phyloP scores from a whole-genome alignment of 2,113 vertebrate genomes.

The Pomatostomus ruficeps region DNA sequence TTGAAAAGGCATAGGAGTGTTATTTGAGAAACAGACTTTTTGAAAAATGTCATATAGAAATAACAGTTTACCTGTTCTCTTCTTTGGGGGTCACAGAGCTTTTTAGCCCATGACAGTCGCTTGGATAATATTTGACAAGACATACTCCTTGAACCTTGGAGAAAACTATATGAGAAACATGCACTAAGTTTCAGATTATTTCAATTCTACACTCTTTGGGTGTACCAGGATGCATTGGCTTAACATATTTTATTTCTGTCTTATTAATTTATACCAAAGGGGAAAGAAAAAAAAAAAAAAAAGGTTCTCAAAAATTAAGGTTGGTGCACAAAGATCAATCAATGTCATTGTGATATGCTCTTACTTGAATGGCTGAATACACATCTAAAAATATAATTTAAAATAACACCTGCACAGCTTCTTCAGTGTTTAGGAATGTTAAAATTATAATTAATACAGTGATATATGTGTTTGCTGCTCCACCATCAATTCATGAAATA shows the following conservation, averaged over 20 bases:
- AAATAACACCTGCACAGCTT: not conserved
- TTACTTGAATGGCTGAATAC: not conserved
- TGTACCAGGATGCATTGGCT: not conserved
- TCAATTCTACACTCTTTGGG: not conserved
- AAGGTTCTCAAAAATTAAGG: not conserved
- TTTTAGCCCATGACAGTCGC: not conserved
- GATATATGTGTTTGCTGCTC: not conserved
- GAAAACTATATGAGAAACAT: not conserved
- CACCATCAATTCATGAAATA: not conserved
- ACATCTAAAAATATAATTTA: not conserved
- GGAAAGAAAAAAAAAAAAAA: not conserved
- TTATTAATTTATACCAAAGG: not conserved
- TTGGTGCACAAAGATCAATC: not conserved
- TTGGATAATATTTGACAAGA: not conserved
- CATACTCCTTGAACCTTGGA: not conserved
- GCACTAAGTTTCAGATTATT: not conserved
- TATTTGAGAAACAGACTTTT: not conserved
- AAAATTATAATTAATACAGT: not conserved
- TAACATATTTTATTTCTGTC: not conserved
- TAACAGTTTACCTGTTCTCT: not conserved
- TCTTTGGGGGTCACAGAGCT: not conserved
- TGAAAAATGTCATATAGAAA: not conserved
- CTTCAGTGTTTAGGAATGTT: not conserved
- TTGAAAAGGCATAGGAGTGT: not conserved
- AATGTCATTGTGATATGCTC: not conserved